Conservation (phyloP, 2,888 invertebrate genomes). For the Seira musarum region DNA sequence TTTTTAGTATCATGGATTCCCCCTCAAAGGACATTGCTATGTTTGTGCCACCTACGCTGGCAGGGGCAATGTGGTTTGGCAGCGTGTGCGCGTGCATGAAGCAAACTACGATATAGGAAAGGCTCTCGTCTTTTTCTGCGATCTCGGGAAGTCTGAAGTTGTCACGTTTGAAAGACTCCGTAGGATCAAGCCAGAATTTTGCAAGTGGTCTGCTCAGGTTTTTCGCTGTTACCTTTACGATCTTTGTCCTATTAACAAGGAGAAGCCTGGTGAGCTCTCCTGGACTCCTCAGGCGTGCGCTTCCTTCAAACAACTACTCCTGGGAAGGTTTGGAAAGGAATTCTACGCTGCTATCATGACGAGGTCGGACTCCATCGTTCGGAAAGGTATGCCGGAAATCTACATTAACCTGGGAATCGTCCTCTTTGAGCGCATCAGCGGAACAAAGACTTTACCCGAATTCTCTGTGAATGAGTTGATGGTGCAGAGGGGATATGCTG, state of each 20-base stretch:
- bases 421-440: constrained; percentile 6
- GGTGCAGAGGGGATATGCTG: constrained; percentile 33
- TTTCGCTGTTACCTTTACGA: constrained; percentile 36
- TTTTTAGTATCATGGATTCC: not conserved
- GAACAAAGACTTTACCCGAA: no score
- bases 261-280: not conserved
- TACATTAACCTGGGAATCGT: constrained; percentile 17
- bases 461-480: constrained; percentile 16
- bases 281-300: constrained; percentile 18
- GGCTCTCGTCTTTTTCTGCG: constrained; percentile 6
- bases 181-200: not conserved
- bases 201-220: constrained; percentile 8
- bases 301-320: constrained; percentile 3
- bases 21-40: not conserved
- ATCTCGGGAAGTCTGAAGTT: not conserved
- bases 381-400: constrained; percentile 20
- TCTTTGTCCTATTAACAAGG: constrained; percentile 17
- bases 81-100: constrained; percentile 24
- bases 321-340: not conserved
- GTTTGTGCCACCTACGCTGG: not conserved
- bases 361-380: constrained; percentile 9
- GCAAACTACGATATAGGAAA: not conserved
- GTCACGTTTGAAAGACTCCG: not conserved
- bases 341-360: constrained; percentile 16
- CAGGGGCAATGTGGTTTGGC: not conserved